Conservation (phyloP, 1,140 invertebrate species). For the Cyrtorhinus lividipennis region DNA sequence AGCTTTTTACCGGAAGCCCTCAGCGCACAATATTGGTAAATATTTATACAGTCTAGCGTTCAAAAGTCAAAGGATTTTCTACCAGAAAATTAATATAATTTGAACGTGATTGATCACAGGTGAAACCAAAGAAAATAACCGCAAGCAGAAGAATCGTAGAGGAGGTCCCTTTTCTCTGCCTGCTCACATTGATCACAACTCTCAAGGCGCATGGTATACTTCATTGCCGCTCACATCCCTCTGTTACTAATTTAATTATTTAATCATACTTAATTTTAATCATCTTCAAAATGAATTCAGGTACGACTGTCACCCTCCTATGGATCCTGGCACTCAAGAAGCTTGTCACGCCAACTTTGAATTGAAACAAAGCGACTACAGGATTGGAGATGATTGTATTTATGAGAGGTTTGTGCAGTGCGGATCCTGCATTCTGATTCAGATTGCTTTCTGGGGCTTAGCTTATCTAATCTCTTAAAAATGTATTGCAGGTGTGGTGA, state of each 20-base stretch:
- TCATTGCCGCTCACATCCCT: too few relatives aligned
- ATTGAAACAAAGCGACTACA: slow-evolving; percentile 44
- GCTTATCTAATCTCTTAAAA: too few relatives aligned
- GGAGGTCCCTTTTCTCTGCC: slow-evolving; percentile 12
- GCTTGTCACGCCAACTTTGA: slow-evolving; percentile 35
- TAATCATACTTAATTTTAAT: too few relatives aligned
- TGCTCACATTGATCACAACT: slow-evolving; percentile 18
- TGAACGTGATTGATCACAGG: too few relatives aligned
- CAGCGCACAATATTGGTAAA: not conserved
- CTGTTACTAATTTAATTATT: too few relatives aligned
- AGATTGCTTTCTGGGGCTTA: too few relatives aligned
- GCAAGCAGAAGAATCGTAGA: slow-evolving; percentile 13
- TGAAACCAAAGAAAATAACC: slow-evolving; percentile 11
- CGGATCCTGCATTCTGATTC: slow-evolving; percentile 10
- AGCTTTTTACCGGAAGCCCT: slow-evolving; percentile 20
- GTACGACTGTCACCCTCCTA: slow-evolving; percentile 25
- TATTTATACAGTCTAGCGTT: too few relatives aligned
- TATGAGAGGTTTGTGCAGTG: slow-evolving; percentile 48
- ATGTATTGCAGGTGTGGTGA: too few relatives aligned
- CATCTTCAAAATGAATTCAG: too few relatives aligned
- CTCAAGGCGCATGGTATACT: slow-evolving; percentile 23
- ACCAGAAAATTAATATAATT: too few relatives aligned
- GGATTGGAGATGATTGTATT: slow-evolving; percentile 56
- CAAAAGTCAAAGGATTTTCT: too few relatives aligned
- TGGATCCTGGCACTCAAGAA: slow-evolving; percentile 31